Percentiles rank a stretch among this genome's conserved stretches.
Conservation (phyloP, 2,888 invertebrate species). For the Cantharis flavilabris region DNA sequence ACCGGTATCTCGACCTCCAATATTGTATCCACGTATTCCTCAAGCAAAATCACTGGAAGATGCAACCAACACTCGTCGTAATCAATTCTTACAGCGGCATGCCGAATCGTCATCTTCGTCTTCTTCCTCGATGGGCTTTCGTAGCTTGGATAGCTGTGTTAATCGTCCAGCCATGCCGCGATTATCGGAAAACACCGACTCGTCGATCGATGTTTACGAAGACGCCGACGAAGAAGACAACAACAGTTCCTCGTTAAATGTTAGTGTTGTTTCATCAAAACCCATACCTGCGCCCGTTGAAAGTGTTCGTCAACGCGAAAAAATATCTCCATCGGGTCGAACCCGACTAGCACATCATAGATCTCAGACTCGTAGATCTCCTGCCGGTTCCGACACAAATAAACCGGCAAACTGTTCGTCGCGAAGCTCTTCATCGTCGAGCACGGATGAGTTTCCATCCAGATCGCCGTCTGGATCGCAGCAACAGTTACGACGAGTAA, state of each 20-base stretch:
- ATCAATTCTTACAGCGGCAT: constrained; percentile 62
- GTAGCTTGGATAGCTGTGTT: constrained; percentile 66
- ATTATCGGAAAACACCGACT: constrained; percentile 59
- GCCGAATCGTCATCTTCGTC: constrained; percentile 61
- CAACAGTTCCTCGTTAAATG: constrained; percentile 56
- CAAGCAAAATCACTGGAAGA: constrained; percentile 63
- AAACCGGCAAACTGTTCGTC: constrained; percentile 44
- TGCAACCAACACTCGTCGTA: constrained; percentile 59
- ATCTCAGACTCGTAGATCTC: constrained; percentile 47
- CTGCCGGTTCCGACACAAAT: constrained; percentile 50
- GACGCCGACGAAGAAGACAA: constrained; percentile 59
- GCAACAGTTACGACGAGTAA: constrained; percentile 39
- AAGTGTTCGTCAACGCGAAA: constrained; percentile 42
- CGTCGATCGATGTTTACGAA: constrained; percentile 56
- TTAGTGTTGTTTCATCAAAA: constrained; percentile 51
- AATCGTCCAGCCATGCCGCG: constrained; percentile 54
- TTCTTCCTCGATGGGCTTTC: constrained; percentile 64
- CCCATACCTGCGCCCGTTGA: constrained; percentile 48
- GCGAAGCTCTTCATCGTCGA: constrained; percentile 48
- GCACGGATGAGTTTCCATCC: constrained; percentile 47
- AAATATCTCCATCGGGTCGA: constrained; percentile 51
- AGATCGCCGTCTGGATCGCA: constrained; percentile 43
- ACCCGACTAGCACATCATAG: constrained; percentile 42
- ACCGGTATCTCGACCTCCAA: constrained; percentile 16
- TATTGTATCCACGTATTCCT: constrained; percentile 50